Base-by-base conservation (phyloP, 2,888 invertebrate species). In the Drosophila seclusa region DNA sequence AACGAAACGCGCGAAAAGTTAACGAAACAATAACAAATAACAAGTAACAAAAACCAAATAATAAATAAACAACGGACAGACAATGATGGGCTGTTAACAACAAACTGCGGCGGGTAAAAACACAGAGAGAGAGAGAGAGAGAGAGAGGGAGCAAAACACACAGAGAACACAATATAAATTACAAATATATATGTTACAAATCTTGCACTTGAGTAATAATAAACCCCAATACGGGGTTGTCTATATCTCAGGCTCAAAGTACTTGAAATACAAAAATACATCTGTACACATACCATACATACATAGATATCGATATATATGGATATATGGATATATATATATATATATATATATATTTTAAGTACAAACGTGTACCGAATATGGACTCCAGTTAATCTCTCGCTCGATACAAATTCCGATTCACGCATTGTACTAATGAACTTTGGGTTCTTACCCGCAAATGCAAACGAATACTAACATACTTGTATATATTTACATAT, bases 1-100 rank as follows among this genome's bases (percentile, higher is more conserved):
- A 65, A 68, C 68, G 79, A 78, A 78, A 61, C 50, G 54, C 68
- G 78, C 74, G 78, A 72, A 66, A 71, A 76, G 40, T 71, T 24
- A 64, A 68, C 64, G 59, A 73, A 62, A 38, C 54, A 55, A 54
- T 24, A 62, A 55, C 31, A 67, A 42, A 6, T 16, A 34, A 34
- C 5, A 36, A 45, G 21, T 24, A 58, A 49, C 13, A 29, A 36
- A 36, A 38, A 18, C 18, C 24, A 10, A 45, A 45, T 16, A 45
- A 24, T 8, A 45, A 45, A 45, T 38, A 40, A 65, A 32, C 32
- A 18, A 53, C n/a, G 53, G n/a, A 54, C 21, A 40, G 21, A n/a
- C 63, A 52, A 78, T 64, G n/a, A 57, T 42, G 78, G 18, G 55
- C 61, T 67, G 63, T 58, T 71, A 76, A 71, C 45, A 68, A 40